Base-by-base conservation (phyloP, 2,888 invertebrate species). In the Catocala nupta region DNA sequence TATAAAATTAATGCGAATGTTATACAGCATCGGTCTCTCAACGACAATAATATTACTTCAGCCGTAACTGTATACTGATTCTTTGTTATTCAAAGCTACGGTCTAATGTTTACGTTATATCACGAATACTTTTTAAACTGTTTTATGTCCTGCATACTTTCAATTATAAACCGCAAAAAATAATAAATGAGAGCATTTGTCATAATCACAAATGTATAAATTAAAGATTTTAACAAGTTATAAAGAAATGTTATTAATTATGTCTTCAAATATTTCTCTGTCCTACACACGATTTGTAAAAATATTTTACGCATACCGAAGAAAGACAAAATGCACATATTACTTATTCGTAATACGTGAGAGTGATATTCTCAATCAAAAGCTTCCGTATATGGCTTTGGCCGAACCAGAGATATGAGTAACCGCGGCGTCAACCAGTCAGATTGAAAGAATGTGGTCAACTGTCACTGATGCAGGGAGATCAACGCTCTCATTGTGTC, bases 401-500 rank as follows among this genome's bases (percentile, higher is more conserved):
- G 76, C 63, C 70, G 71, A 70, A 71, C 55, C 59, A 68, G 62
- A 70, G 70, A 71, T 76, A 69, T 70, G 75, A 78, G 66, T 80
- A 87, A 86, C 72, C 83, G 80, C 82, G 83, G 73, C 82, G 81
- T 71, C 65, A 73, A 80, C 73, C 78, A 77, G 76, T 77, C 73
- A 73, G 80, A 80, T 81, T 80, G 75, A 78, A 88, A 84, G 82
- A 90, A 90, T 86, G 81, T 91, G 88, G 90, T 87, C 88, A 90
- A 85, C 77, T 85, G 87, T 87, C 85, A 81, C 79, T 81, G 80
- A 83, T 89, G 89, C 89, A 87, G 73, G 75, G 87, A 89, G 93
- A 93, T 92, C 93, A 94, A 93, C 86, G 93, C 87, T 91, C 93
- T 82, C 93, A 92, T 91, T 93, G 93, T 92, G 90, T 85, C 87